A percentile compares a stretch with the other conserved stretches of the same genome.
phyloP scores from a whole-genome alignment of 2,797 vertebrate species.

The Tachyglossus aculeatus region DNA sequence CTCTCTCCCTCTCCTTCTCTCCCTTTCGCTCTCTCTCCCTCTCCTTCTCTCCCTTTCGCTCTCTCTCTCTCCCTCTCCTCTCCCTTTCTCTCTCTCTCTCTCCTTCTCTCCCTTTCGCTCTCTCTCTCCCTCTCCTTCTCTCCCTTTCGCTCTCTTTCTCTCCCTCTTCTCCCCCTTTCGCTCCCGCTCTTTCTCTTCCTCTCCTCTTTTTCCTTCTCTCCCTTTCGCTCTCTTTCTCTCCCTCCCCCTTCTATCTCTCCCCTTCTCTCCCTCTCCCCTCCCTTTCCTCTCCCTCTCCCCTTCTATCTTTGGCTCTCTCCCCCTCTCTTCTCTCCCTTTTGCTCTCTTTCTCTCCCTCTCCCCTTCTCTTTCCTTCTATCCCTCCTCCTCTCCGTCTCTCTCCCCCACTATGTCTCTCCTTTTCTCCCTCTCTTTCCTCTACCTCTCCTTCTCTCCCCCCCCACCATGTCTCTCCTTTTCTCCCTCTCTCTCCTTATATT shows the following conservation, averaged over 20 bases:
- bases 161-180: not conserved
- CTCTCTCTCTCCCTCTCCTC: too few relatives aligned
- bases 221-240: not conserved
- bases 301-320: not conserved
- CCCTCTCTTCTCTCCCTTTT: not conserved
- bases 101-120: not conserved
- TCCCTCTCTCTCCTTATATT: too few relatives aligned
- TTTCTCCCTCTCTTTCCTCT: not conserved
- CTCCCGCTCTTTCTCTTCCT: not conserved
- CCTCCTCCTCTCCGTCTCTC: not conserved
- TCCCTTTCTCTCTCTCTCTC: too few relatives aligned
- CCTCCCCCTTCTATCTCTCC: not conserved
- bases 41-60: too few relatives aligned
- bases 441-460: not conserved
- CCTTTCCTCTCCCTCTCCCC: not conserved
- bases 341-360: not conserved
- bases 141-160: not conserved
- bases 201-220: not conserved
- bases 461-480: too few relatives aligned
- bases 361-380: not conserved
- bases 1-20: too few relatives aligned
- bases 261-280: not conserved
- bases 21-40: too few relatives aligned
- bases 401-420: not conserved
- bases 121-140: not conserved